These are phyloP conservation scores for Lamellibrachia luymesi DNA, from an alignment of 1,140 invertebrate species.

Conservation along the genomic window DNA sequence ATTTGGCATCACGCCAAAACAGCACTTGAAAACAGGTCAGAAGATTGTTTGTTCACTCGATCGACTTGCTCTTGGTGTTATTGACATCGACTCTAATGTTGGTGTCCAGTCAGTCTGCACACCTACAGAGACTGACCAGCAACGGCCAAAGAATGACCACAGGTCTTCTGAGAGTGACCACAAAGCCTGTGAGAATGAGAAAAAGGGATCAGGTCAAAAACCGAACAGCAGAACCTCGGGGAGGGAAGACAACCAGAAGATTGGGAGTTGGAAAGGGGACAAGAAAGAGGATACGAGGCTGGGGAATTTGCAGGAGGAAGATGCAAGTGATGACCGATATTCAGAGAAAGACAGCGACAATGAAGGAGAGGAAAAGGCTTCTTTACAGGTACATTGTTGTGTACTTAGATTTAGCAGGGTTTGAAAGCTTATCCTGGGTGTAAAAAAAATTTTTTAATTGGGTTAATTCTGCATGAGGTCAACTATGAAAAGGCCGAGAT, in stretches of 20 bases:
- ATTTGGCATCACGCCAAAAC: background rate
- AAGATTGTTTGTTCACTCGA: background rate
- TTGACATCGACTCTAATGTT: background rate
- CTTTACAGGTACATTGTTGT: background rate
- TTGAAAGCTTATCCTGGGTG: no score
- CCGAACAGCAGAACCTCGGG: background rate
- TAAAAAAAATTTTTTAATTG: background rate
- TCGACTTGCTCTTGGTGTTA: background rate
- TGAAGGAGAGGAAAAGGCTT: background rate
- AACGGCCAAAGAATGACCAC: background rate
- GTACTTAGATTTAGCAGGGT: no score
- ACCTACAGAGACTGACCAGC: background rate
- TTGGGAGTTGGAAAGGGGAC: background rate
- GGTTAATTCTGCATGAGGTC: background rate
- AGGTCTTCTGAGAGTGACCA: background rate
- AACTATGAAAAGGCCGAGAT: background rate
- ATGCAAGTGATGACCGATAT: background rate
- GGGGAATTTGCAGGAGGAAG: background rate
- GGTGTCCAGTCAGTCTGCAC: background rate
- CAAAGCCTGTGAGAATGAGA: background rate
- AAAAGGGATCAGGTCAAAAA: background rate
- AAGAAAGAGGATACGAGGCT: background rate
- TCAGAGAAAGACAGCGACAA: background rate
- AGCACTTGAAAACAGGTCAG: background rate
- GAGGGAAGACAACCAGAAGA: background rate